Conservation (phyloP, 2,113 vertebrate species). For the Corythornis madagascariensis region DNA sequence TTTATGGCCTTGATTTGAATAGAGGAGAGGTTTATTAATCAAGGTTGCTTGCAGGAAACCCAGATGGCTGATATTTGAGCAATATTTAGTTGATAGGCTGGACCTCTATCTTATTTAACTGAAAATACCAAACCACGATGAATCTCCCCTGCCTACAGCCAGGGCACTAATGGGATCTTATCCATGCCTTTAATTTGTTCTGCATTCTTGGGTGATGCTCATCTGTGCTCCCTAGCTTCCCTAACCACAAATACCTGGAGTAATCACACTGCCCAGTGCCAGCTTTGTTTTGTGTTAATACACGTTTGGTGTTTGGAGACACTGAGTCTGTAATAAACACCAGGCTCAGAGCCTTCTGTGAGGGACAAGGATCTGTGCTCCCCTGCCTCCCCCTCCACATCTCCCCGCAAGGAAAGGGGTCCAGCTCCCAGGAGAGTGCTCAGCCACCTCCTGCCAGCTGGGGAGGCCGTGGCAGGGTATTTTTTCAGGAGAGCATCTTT, state of each 20-base stretch:
- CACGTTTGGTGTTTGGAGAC: accelerated
- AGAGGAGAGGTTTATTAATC: not conserved
- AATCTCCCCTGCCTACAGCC: not conserved
- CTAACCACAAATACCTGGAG: not conserved
- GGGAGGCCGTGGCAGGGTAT: not conserved
- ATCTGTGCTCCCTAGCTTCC: not conserved
- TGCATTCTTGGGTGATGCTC: not conserved
- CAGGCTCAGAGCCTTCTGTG: accelerated
- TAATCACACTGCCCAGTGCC: not conserved
- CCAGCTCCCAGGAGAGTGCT: not conserved
- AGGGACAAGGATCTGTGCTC: not conserved
- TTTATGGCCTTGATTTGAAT: not conserved
- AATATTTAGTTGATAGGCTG: not conserved
- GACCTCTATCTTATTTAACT: not conserved
- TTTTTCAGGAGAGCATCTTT: slow-evolving; percentile 24
- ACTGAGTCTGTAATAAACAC: accelerated
- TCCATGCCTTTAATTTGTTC: not conserved
- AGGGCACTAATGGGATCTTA: not conserved
- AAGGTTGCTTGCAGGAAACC: not conserved
- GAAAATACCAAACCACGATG: not conserved
- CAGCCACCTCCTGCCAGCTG: accelerated
- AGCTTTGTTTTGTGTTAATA: not conserved
- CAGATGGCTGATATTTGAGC: not conserved
- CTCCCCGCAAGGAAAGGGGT: not conserved
- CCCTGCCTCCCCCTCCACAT: accelerated